Percentiles rank a stretch among this genome's conserved stretches.
phyloP scores from a whole-genome alignment of 2,888 invertebrate genomes.

The Agriotes lineatus region DNA sequence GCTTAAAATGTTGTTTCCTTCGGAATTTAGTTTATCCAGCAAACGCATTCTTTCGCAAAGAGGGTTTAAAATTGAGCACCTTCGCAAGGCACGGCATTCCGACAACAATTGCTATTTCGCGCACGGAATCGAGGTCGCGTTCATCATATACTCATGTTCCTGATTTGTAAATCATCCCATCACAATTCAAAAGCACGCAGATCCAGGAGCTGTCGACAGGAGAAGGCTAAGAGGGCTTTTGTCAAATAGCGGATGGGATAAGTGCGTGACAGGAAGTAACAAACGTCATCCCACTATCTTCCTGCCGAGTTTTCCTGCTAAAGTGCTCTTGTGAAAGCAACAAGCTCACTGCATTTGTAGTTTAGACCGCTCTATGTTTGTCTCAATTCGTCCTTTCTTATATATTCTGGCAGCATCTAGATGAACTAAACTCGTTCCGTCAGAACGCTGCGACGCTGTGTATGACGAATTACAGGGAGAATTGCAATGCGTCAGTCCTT shows the following conservation, averaged over 20 bases:
- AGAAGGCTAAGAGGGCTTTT: slow-evolving; percentile 22
- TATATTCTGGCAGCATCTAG: not conserved
- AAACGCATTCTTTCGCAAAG: too few relatives aligned
- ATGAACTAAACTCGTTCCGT: not conserved
- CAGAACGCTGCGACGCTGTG: not conserved
- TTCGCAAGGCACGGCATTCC: too few relatives aligned
- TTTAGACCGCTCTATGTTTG: slow-evolving; percentile 17
- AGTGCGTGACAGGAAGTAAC: slow-evolving; percentile 23
- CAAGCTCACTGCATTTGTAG: slow-evolving; percentile 18
- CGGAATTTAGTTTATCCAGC: too few relatives aligned
- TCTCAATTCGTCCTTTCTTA: slow-evolving; percentile 1
- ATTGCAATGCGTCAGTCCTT: too few relatives aligned
- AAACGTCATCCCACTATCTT: slow-evolving; percentile 21
- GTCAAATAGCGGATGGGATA: slow-evolving; percentile 24
- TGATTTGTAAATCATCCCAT: slow-evolving; percentile 23
- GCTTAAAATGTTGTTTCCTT: not conserved
- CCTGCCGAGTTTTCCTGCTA: slow-evolving; percentile 18
- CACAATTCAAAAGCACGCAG: slow-evolving; percentile 22
- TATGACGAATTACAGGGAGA: too few relatives aligned
- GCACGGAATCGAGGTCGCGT: not conserved
- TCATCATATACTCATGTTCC: slow-evolving; percentile 1
- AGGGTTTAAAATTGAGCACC: too few relatives aligned
- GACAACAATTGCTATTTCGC: not conserved
- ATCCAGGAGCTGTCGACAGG: slow-evolving; percentile 12
- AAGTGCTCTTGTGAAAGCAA: slow-evolving; percentile 20